These are phyloP conservation scores for Teleopsis dalmanni DNA, from an alignment of 1,140 invertebrate species.

Conservation along the genomic window DNA sequence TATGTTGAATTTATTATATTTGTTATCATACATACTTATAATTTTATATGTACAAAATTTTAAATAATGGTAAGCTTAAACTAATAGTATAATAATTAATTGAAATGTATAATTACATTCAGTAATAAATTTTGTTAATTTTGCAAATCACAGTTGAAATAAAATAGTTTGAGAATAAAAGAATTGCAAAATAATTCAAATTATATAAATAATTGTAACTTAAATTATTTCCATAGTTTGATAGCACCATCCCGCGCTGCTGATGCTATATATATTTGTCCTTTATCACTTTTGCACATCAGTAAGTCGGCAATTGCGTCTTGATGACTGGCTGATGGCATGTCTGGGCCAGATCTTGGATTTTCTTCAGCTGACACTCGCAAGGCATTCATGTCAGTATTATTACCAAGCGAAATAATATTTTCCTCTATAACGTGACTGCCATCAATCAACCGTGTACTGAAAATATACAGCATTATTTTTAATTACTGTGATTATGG, in stretches of 20 bases:
- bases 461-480: conserved; percentile 9
- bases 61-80: no score
- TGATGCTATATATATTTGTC: conserved; percentile 67
- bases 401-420: conserved; percentile 23
- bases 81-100: no score
- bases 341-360: conserved; percentile 55
- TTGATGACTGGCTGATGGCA: conserved; percentile 67
- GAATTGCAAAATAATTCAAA: no score
- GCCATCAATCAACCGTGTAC: conserved; percentile 44
- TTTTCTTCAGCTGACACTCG: conserved; percentile 49
- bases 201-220: neutral
- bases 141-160: no score
- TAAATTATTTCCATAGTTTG: conserved; percentile 81
- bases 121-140: no score
- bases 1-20: no score
- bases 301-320: conserved; percentile 76
- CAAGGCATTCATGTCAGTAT: conserved; percentile 23
- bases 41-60: no score
- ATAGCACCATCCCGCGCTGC: conserved; percentile 81
- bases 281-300: conserved; percentile 62
- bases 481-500: no score
- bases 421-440: conserved; percentile 47
- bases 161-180: no score
- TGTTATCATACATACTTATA: no score
- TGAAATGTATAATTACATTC: no score